Evolutionary conservation across 2,888 invertebrate species (phyloP).

Genomic region (Sussaba pulchella): DNA sequence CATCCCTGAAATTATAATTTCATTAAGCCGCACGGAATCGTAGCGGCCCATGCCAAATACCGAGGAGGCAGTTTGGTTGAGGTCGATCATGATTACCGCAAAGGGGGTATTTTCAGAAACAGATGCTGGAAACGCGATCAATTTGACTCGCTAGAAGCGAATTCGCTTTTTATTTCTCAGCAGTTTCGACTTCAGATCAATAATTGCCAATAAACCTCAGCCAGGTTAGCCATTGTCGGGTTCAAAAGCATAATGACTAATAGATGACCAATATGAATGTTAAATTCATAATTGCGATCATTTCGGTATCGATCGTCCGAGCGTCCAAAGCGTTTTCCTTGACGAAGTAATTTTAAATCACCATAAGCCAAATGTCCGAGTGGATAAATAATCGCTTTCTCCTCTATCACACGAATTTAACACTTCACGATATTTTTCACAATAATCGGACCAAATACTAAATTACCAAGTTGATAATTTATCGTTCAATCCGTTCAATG

Average conservation of each 20-base stretch:
- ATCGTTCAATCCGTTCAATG: neutral
- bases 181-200: neutral
- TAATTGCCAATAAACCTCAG: too few species aligned
- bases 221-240: too few species aligned
- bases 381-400: neutral
- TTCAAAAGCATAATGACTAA: too few species aligned
- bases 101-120: conserved; percentile 30
- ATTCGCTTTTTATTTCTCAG: conserved; percentile 25
- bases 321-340: conserved; percentile 8
- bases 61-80: neutral
- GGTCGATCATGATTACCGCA: conserved; percentile 62
- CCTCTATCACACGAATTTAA: neutral
- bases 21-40: conserved; percentile 71
- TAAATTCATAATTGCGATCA: conserved; percentile 15
- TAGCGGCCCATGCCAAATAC: neutral
- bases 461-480: neutral
- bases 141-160: too few species aligned
- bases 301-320: neutral
- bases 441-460: neutral
- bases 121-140: conserved; percentile 47
- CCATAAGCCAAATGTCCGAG: conserved; percentile 2
- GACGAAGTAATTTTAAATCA: conserved; percentile 2
- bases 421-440: neutral
- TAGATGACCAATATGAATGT: neutral
- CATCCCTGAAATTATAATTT: conserved; percentile 77